Evolutionary conservation across 2,113 vertebrate species (phyloP).

Genomic region (Amazona guildingii): DNA sequence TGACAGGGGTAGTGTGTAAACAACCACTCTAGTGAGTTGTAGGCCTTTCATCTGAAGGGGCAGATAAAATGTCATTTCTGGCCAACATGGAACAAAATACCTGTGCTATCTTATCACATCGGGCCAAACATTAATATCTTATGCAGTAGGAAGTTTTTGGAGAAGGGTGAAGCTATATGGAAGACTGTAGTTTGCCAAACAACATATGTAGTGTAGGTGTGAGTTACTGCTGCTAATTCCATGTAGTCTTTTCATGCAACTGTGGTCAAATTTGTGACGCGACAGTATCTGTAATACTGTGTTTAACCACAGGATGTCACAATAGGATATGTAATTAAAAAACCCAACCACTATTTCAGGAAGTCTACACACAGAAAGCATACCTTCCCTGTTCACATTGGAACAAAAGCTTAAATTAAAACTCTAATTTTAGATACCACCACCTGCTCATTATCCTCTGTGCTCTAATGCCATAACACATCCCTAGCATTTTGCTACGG

Average conservation of each 20-base stretch:
- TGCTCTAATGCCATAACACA: background rate
- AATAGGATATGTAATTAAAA: background rate
- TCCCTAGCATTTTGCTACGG: fast-evolving
- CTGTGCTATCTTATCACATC: background rate
- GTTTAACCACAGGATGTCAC: constrained; percentile 62
- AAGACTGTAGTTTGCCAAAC: background rate
- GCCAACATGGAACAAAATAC: background rate
- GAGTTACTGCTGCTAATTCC: background rate
- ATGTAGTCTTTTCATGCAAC: background rate
- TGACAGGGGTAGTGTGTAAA: too few species aligned
- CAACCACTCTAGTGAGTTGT: fast-evolving
- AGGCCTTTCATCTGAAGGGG: background rate
- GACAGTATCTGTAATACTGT: background rate
- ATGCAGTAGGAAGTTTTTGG: background rate
- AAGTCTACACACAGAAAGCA: background rate
- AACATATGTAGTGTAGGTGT: fast-evolving
- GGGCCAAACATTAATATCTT: background rate
- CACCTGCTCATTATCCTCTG: background rate
- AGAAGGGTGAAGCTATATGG: background rate
- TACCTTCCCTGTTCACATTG: background rate
- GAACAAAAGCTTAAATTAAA: background rate
- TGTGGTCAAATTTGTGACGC: background rate
- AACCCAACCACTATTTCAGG: background rate
- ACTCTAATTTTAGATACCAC: background rate
- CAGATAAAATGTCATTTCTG: background rate